Evolutionary conservation across 2,797 vertebrate genomes (phyloP).

Genomic region (Coilia nasus): DNA sequence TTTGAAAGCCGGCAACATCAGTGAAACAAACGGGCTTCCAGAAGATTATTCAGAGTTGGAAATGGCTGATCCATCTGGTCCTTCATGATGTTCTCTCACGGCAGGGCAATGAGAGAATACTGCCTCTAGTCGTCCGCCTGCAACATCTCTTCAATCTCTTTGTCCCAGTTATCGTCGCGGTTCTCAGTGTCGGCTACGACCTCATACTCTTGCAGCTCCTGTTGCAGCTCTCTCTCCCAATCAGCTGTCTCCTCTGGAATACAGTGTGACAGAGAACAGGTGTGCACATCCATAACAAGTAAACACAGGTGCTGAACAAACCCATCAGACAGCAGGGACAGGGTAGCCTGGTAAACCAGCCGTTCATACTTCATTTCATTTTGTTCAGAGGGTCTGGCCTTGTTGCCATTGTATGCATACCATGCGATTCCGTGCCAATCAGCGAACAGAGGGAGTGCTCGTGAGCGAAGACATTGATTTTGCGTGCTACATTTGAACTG

Average conservation of each 20-base stretch:
- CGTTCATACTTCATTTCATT: too few species aligned
- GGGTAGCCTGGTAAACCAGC: too few species aligned
- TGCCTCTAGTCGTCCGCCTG: slow-evolving; percentile 73
- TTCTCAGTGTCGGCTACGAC: slow-evolving; percentile 87
- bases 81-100: not conserved
- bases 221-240: slow-evolving; percentile 94
- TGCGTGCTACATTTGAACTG: too few species aligned
- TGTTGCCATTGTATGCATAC: too few species aligned
- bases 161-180: slow-evolving; percentile 91
- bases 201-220: slow-evolving; percentile 94
- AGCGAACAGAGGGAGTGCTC: too few species aligned
- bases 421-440: too few species aligned
- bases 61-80: not conserved
- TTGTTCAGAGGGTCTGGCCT: too few species aligned
- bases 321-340: too few species aligned
- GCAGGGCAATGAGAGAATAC: not conserved
- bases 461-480: too few species aligned
- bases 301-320: too few species aligned
- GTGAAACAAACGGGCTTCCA: not conserved
- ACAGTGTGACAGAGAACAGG: not conserved
- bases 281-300: too few species aligned
- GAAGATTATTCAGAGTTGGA: not conserved
- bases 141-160: slow-evolving; percentile 94
- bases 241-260: slow-evolving; percentile 82
- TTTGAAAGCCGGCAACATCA: not conserved